A percentile compares a stretch with the other conserved stretches of the same genome.
These are phyloP conservation scores for Neosilurus hyrtlii DNA, from an alignment of 2,797 vertebrate genomes.

Conservation along the genomic window DNA sequence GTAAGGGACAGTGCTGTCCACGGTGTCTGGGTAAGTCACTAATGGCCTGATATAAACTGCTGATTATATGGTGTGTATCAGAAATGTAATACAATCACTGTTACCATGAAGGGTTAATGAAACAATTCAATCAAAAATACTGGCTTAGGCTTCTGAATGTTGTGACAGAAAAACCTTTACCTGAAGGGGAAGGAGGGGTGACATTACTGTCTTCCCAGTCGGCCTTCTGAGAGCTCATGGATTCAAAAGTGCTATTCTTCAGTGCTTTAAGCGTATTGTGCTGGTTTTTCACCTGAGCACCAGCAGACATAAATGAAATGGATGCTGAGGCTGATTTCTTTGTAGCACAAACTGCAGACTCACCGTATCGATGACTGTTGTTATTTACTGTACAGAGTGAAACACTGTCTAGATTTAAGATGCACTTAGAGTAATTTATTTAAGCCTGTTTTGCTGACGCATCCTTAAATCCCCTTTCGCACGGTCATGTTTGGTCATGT, in stretches of 20 bases:
- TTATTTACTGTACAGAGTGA: not conserved
- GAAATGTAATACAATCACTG: not conserved
- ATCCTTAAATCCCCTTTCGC: too few relatives aligned
- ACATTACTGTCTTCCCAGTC: not conserved
- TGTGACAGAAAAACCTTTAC: not conserved
- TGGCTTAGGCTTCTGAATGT: not conserved
- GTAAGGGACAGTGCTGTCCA: constrained; percentile 83
- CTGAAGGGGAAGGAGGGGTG: not conserved
- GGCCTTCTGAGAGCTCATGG: not conserved
- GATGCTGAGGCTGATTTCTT: not conserved
- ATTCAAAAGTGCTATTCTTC: not conserved
- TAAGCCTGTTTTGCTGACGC: not conserved
- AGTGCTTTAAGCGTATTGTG: not conserved
- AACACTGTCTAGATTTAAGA: not conserved
- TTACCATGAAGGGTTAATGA: not conserved
- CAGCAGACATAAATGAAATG: not conserved
- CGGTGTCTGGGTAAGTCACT: constrained; percentile 76
- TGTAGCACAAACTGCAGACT: not conserved
- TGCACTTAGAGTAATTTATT: not conserved
- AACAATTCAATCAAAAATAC: not conserved
- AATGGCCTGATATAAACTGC: not conserved
- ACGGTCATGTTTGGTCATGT: too few relatives aligned
- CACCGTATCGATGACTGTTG: not conserved
- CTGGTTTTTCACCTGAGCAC: not conserved
- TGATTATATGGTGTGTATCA: not conserved